Evolutionary conservation across 92 coral and sea anemone genomes (phyloP).

Genomic region (Ricordea florida): DNA sequence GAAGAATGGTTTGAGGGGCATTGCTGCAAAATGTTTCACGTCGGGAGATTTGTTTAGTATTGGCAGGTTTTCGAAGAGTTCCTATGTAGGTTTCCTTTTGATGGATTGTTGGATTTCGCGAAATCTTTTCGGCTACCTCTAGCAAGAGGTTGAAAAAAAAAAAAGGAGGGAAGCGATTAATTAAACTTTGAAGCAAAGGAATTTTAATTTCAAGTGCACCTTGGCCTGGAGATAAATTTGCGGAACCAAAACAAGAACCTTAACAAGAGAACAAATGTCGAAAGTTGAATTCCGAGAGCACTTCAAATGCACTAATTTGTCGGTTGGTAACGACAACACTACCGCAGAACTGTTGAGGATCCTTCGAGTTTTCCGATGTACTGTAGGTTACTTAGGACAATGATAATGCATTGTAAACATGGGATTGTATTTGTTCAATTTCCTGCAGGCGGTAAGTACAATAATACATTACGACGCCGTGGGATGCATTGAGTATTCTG

Average conservation of each 20-base stretch:
- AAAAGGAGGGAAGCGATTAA: neutral
- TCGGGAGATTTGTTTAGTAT: conserved; percentile 1
- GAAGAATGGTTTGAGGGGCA: conserved; percentile 24
- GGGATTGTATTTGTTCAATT: conserved; percentile 10
- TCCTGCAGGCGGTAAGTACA: neutral
- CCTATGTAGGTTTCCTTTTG: too few relatives aligned
- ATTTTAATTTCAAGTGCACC: neutral
- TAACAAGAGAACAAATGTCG: too few relatives aligned
- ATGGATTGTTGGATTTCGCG: too few relatives aligned
- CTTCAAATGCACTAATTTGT: too few relatives aligned
- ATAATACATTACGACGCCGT: neutral
- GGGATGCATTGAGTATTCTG: neutral
- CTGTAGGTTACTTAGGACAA: neutral
- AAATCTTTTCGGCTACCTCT: too few relatives aligned
- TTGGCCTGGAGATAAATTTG: neutral
- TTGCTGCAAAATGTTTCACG: conserved; percentile 17
- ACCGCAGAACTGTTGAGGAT: too few relatives aligned
- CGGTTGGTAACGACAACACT: too few relatives aligned
- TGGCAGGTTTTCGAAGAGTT: neutral
- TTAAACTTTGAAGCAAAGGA: neutral
- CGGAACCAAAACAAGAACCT: too few relatives aligned
- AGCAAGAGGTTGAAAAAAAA: too few relatives aligned
- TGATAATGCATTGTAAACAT: conserved; percentile 12
- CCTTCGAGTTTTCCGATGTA: neutral
- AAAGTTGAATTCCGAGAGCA: too few relatives aligned